Evolutionary conservation across 2,797 vertebrate species (phyloP).

Genomic region (Acipenser ruthenus): DNA sequence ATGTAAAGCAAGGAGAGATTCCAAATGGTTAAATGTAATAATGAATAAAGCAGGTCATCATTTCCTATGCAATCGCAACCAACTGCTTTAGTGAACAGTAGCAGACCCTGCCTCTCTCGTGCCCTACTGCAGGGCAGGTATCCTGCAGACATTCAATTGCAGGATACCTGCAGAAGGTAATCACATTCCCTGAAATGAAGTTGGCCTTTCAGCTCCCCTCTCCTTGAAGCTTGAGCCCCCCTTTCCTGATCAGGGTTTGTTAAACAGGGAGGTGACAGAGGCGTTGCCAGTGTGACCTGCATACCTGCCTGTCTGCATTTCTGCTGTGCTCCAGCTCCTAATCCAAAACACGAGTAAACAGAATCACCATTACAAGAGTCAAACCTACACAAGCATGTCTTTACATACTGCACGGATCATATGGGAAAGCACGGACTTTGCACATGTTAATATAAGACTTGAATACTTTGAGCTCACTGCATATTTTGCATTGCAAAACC

Average conservation of each 20-base stretch:
- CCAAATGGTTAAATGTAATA: too few relatives aligned
- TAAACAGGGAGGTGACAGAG: conserved; percentile 7
- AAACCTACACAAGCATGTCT: not conserved
- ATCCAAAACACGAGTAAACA: conserved; percentile 31
- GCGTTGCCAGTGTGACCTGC: conserved; percentile 8
- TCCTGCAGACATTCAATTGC: too few relatives aligned
- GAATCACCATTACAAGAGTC: not conserved
- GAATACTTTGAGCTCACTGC: not conserved
- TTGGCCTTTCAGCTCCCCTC: not conserved
- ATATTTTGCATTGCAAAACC: not conserved
- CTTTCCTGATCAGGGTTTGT: conserved; percentile 6
- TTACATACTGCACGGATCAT: not conserved
- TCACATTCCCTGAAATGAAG: not conserved
- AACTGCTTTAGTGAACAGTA: too few relatives aligned
- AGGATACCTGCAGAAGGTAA: too few relatives aligned
- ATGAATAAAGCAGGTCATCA: too few relatives aligned
- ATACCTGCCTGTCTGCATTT: conserved; percentile 31
- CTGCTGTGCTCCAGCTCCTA: conserved; percentile 34
- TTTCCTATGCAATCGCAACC: too few relatives aligned
- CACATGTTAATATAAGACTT: not conserved
- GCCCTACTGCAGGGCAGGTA: too few relatives aligned
- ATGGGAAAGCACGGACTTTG: not conserved
- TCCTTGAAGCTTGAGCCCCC: not conserved
- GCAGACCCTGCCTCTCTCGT: too few relatives aligned
- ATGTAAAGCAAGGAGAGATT: too few relatives aligned